Evolutionary conservation across 2,888 invertebrate genomes (phyloP).

Genomic region (Agelastica alni): DNA sequence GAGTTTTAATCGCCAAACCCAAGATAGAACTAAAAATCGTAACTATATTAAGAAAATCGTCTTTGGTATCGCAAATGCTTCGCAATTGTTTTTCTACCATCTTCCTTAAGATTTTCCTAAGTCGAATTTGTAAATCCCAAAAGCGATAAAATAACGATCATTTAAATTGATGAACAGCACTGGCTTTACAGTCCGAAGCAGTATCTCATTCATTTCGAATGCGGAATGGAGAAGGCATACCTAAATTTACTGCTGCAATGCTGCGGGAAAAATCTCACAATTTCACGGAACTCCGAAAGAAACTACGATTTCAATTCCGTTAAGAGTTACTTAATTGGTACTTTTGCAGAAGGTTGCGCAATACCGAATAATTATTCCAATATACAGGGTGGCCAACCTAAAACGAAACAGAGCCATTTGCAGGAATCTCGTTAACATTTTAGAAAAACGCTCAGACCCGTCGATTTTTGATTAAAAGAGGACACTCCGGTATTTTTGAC

Average conservation of each 20-base stretch:
- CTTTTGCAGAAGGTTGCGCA: background rate
- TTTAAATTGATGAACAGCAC: constrained; percentile 10
- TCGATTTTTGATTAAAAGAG: too few species aligned
- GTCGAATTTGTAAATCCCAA: background rate
- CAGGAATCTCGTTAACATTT: too few species aligned
- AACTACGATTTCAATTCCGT: constrained; percentile 52
- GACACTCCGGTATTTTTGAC: too few species aligned
- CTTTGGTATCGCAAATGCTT: too few species aligned
- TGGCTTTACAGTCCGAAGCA: constrained; percentile 13
- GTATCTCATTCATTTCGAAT: constrained; percentile 27
- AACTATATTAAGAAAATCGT: too few species aligned
- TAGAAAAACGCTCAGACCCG: too few species aligned
- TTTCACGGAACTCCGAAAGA: constrained; percentile 31
- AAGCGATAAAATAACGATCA: constrained; percentile 17
- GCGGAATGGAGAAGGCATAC: constrained; percentile 33
- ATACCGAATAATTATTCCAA: too few species aligned
- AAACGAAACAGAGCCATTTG: too few species aligned
- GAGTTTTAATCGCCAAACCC: too few species aligned
- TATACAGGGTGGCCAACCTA: too few species aligned
- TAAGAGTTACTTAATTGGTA: background rate
- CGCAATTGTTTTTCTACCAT: background rate
- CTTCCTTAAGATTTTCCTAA: background rate
- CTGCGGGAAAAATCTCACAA: constrained; percentile 47
- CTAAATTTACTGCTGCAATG: constrained; percentile 40
- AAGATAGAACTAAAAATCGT: too few species aligned